phyloP scores from a whole-genome alignment of 2,888 invertebrate species.

The Chirona hameri region DNA sequence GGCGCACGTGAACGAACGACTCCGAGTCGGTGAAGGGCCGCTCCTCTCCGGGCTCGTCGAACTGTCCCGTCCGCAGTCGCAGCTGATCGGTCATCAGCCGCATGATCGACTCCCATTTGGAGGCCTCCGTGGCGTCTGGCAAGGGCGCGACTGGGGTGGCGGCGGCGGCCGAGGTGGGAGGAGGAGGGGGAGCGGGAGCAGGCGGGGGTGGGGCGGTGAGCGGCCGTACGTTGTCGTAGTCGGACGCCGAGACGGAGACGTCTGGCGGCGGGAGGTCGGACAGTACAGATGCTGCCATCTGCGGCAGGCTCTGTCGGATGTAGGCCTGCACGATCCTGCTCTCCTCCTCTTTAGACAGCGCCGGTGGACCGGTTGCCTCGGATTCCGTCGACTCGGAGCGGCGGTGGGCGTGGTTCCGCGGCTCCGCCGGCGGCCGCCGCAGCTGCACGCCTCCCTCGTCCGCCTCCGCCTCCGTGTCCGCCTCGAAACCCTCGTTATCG shows the following conservation, averaged over 20 bases:
- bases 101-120: slow-evolving; percentile 42
- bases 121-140: slow-evolving; percentile 10
- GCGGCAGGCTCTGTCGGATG: slow-evolving; percentile 51
- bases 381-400: slow-evolving; percentile 48
- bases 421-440: neutral
- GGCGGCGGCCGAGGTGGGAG: too few species aligned
- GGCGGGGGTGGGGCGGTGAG: neutral
- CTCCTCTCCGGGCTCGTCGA: neutral
- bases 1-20: slow-evolving; percentile 43
- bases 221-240: slow-evolving; percentile 47
- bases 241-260: slow-evolving; percentile 44
- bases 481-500: slow-evolving; percentile 36
- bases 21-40: slow-evolving; percentile 43
- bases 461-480: slow-evolving; percentile 49
- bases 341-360: slow-evolving; percentile 40
- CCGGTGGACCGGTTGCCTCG: slow-evolving; percentile 49
- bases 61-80: slow-evolving; percentile 22
- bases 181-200: too few species aligned
- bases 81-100: slow-evolving; percentile 40
- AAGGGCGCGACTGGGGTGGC: neutral
- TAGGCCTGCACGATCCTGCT: slow-evolving; percentile 50
- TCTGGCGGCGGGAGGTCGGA: neutral
- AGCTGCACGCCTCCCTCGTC: slow-evolving; percentile 50
- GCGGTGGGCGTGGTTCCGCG: slow-evolving; percentile 42
- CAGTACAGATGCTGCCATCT: slow-evolving; percentile 43